These are phyloP conservation scores for Poeciliopsis turrubarensis DNA, from an alignment of 2,113 vertebrate genomes.

Conservation along the genomic window DNA sequence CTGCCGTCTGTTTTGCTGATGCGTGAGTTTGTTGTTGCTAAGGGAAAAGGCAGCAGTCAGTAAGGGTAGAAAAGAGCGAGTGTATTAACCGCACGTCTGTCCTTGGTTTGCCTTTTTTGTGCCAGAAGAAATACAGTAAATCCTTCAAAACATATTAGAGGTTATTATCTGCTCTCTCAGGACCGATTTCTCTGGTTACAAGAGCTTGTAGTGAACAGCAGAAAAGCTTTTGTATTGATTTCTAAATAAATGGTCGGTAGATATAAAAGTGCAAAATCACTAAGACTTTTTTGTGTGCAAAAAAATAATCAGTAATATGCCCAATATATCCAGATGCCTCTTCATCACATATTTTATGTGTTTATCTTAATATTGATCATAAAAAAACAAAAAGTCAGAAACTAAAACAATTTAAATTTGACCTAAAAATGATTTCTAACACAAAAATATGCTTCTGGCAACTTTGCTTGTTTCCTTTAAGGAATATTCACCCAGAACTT, in stretches of 20 bases:
- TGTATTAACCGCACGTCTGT: background rate
- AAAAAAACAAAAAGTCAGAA: too few species aligned
- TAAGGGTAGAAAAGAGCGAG: background rate
- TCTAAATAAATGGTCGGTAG: too few species aligned
- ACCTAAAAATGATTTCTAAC: background rate
- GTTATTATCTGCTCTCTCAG: background rate
- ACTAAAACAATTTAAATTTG: background rate
- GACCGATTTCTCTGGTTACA: background rate
- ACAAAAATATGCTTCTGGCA: background rate
- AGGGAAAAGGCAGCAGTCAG: background rate
- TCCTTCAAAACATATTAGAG: background rate
- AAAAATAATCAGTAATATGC: too few species aligned
- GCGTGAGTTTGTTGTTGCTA: too few species aligned
- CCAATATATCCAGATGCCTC: too few species aligned
- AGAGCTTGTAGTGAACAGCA: background rate
- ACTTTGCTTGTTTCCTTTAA: background rate
- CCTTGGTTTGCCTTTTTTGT: background rate
- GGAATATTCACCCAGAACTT: background rate
- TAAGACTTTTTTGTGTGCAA: too few species aligned
- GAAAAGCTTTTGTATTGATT: too few species aligned
- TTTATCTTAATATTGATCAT: too few species aligned
- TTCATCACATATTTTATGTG: too few species aligned
- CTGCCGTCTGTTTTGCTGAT: too few species aligned
- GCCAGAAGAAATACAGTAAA: too few species aligned
- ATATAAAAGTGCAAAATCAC: too few species aligned